phyloP scores from a whole-genome alignment of 2,797 vertebrate species.

The Momotus momota region DNA sequence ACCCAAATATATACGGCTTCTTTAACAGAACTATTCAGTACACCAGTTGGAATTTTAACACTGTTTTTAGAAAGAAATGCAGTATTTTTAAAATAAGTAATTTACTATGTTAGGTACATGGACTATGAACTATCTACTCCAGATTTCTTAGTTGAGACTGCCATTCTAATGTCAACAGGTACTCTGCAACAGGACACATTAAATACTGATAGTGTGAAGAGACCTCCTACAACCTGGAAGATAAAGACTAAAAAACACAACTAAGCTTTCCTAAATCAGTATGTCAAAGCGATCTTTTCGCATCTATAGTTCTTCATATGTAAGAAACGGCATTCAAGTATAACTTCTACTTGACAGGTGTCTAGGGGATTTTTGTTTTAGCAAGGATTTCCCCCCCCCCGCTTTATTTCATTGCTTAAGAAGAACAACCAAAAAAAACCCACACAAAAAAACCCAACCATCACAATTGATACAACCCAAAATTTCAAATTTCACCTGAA shows the following conservation, averaged over 20 bases:
- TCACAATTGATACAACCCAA: neutral
- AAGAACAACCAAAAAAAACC: neutral
- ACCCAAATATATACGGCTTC: neutral
- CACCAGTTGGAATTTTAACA: neutral
- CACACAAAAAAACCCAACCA: neutral
- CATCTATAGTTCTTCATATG: neutral
- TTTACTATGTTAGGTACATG: neutral
- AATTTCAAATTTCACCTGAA: neutral
- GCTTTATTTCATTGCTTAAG: neutral
- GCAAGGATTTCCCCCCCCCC: no score
- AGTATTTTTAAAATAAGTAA: neutral
- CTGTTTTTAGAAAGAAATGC: neutral
- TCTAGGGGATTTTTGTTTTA: neutral
- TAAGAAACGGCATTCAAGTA: neutral
- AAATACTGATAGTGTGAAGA: neutral
- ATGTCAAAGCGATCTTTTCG: neutral
- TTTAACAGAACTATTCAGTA: neutral
- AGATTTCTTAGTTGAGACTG: neutral
- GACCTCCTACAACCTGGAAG: neutral
- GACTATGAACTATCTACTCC: neutral
- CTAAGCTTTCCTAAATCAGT: neutral
- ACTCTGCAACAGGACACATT: neutral
- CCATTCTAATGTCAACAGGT: neutral
- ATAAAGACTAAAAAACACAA: neutral
- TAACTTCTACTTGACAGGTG: neutral